Conservation (phyloP, 2,888 invertebrate species). For the Morpho achilles region DNA sequence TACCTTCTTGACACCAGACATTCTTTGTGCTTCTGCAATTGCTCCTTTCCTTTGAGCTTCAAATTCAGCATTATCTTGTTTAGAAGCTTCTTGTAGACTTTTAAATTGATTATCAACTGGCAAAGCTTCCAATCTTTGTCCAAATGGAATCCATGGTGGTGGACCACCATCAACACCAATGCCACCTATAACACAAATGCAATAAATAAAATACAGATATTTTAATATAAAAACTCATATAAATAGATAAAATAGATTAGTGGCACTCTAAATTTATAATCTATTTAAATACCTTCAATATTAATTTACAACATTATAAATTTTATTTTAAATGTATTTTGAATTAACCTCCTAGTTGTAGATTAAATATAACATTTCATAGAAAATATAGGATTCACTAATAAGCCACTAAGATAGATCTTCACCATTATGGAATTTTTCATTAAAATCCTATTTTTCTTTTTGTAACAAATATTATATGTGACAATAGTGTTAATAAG, state of each 20-base stretch:
- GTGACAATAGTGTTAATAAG: too few species aligned
- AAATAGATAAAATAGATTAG: neutral
- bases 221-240: neutral
- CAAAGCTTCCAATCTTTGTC: conserved; percentile 83
- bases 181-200: conserved; percentile 56
- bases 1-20: conserved; percentile 78
- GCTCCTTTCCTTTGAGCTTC: conserved; percentile 93
- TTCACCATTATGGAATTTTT: too few species aligned
- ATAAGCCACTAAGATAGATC: too few species aligned
- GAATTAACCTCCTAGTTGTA: too few species aligned
- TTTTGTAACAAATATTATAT: too few species aligned
- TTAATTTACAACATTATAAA: too few species aligned
- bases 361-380: too few species aligned
- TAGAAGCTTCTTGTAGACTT: conserved; percentile 80
- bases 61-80: conserved; percentile 90
- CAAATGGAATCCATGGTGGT: conserved; percentile 95
- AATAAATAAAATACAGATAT: neutral
- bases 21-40: conserved; percentile 90
- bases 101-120: conserved; percentile 84
- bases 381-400: too few species aligned
- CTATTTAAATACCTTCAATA: too few species aligned
- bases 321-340: too few species aligned
- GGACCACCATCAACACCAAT: conserved; percentile 87
- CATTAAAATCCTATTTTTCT: too few species aligned
- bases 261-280: too few species aligned